These are phyloP conservation scores for Herminia tarsipennalis DNA, from an alignment of 2,888 invertebrate genomes.

Conservation along the genomic window DNA sequence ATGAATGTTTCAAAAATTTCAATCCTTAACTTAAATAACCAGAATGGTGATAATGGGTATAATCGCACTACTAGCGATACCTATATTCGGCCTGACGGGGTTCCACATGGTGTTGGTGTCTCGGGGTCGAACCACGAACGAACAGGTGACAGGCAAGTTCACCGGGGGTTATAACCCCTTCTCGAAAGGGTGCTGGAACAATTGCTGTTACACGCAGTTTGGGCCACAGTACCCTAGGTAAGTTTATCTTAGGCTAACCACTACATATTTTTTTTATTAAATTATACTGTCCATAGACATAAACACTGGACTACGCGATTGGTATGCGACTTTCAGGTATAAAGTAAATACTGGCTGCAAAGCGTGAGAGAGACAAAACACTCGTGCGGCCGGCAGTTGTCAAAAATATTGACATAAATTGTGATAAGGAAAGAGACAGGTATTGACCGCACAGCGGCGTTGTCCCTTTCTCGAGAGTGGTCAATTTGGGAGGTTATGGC, in stretches of 20 bases:
- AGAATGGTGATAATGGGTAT: conserved; percentile 97
- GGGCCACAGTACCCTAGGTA: conserved; percentile 99
- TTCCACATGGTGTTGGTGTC: conserved; percentile 99
- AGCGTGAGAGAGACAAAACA: too few species aligned
- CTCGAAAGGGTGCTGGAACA: conserved; percentile 97
- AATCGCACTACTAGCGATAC: conserved; percentile 96
- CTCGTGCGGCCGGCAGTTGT: too few species aligned
- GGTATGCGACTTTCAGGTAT: too few species aligned
- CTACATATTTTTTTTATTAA: not conserved
- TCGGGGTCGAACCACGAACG: conserved; percentile 98
- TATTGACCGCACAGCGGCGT: too few species aligned
- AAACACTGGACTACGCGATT: too few species aligned
- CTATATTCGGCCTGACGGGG: conserved; percentile 98
- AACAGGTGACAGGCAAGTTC: conserved; percentile 99
- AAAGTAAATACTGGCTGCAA: too few species aligned
- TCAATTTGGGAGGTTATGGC: too few species aligned
- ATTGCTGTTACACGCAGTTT: conserved; percentile 97
- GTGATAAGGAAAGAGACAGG: too few species aligned
- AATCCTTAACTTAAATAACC: conserved; percentile 41
- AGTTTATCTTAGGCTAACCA: too few species aligned
- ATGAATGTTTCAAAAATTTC: too few species aligned
- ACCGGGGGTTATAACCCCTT: conserved; percentile 99
- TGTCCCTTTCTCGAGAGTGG: too few species aligned
- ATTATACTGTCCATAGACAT: not conserved
- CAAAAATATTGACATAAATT: too few species aligned